Evolutionary conservation across 2,888 invertebrate species (phyloP).

Genomic region (Baccha elongata): DNA sequence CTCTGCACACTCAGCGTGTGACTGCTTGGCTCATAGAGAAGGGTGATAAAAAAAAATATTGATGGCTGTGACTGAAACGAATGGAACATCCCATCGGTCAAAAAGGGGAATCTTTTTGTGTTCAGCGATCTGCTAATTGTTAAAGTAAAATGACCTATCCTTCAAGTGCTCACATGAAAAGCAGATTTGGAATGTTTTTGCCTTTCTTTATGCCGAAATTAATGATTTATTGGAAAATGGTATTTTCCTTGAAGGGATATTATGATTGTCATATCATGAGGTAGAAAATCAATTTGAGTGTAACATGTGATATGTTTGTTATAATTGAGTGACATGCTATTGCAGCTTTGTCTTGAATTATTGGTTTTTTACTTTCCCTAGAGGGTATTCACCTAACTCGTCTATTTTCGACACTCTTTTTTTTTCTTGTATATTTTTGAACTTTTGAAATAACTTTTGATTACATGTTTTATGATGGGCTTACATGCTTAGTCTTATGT

Average conservation of each 20-base stretch:
- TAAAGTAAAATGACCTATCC: slow-evolving; percentile 15
- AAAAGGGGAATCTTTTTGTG: slow-evolving; percentile 8
- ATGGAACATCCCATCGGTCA: slow-evolving; percentile 25
- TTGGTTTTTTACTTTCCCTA: slow-evolving; percentile 18
- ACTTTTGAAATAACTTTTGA: not conserved
- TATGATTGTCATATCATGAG: slow-evolving; percentile 2
- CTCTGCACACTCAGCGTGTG: not conserved
- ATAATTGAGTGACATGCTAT: slow-evolving; percentile 63
- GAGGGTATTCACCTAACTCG: slow-evolving; percentile 19
- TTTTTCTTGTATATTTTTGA: not conserved
- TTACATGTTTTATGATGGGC: not conserved
- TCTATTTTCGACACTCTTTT: slow-evolving; percentile 4
- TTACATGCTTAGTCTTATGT: too few relatives aligned
- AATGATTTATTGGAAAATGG: slow-evolving; percentile 30
- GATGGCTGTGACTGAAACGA: slow-evolving; percentile 17
- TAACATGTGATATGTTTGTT: too few relatives aligned
- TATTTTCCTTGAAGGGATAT: not conserved
- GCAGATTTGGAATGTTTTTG: not conserved
- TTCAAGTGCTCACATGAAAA: slow-evolving; percentile 3
- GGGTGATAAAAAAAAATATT: not conserved
- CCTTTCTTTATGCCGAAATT: not conserved
- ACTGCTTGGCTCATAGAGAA: not conserved
- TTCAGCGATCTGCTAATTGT: slow-evolving; percentile 14
- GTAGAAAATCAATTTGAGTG: slow-evolving; percentile 37
- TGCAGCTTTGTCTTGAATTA: slow-evolving; percentile 28